These are phyloP conservation scores for Hepsetus odoe DNA, from an alignment of 2,113 vertebrate species.

Conservation along the genomic window DNA sequence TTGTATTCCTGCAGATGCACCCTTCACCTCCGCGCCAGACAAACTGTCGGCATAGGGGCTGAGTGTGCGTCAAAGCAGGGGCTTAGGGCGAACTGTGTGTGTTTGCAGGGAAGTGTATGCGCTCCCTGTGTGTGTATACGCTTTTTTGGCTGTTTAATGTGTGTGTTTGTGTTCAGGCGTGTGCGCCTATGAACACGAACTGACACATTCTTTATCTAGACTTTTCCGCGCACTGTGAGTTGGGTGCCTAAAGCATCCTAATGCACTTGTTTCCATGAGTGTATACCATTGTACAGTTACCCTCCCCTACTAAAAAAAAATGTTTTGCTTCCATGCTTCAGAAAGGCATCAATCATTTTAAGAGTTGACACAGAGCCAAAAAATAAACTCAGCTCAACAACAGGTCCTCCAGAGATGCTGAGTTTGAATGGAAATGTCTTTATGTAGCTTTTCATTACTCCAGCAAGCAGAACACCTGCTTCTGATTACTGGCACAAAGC, in stretches of 20 bases:
- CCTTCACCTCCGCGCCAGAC: constrained; percentile 48
- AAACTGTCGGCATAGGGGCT: constrained; percentile 51
- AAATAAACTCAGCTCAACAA: neutral
- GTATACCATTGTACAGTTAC: constrained; percentile 40
- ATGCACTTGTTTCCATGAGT: constrained; percentile 46
- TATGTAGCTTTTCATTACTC: neutral
- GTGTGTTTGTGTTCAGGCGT: constrained; percentile 23
- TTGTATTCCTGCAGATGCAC: constrained; percentile 25
- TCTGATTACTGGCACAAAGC: neutral
- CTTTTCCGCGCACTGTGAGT: constrained; percentile 35
- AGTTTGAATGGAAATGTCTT: constrained; percentile 21
- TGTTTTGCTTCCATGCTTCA: constrained; percentile 9
- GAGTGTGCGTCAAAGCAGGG: constrained; percentile 22
- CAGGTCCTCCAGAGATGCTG: neutral
- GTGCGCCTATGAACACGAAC: too few relatives aligned
- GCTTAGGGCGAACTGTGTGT: constrained; percentile 45
- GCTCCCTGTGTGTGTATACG: constrained; percentile 55
- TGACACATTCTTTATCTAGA: constrained; percentile 23
- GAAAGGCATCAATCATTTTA: constrained; percentile 27
- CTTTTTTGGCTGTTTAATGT: constrained; percentile 40
- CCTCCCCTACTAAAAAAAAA: constrained; percentile 31
- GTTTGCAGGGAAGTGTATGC: constrained; percentile 57
- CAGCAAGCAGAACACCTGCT: constrained; percentile 3
- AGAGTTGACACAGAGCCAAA: neutral
- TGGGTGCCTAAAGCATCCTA: constrained; percentile 38